Conservation (phyloP, 35 echinoderm and acorn worm genomes). For the Holothuria glaberrima region DNA sequence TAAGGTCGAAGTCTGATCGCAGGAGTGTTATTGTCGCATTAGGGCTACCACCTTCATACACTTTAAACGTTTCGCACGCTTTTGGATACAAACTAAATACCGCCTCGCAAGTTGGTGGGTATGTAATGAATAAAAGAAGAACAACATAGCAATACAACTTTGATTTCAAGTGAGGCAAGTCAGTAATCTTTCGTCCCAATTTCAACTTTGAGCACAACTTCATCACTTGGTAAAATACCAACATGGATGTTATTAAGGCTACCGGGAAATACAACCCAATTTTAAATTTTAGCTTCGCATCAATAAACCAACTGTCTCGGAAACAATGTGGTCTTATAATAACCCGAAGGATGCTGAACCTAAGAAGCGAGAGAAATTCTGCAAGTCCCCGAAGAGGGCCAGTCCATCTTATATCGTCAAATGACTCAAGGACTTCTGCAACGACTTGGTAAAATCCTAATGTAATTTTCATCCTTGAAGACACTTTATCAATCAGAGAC, state of each 20-base stretch:
- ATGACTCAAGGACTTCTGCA: constrained; percentile 31
- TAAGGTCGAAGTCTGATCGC: constrained; percentile 23
- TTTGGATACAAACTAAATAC: constrained; percentile 37
- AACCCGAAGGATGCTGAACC: constrained; percentile 8
- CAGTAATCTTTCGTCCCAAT: no score
- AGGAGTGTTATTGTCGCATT: not conserved
- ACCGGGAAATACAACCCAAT: constrained; percentile 14
- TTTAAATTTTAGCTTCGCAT: constrained; percentile 43
- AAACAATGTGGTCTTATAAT: constrained; percentile 45
- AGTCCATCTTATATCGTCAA: constrained; percentile 48
- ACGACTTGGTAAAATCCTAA: constrained; percentile 56
- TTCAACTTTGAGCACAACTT: not conserved
- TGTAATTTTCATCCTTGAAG: constrained; percentile 42
- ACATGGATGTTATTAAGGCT: not conserved
- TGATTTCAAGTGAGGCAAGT: not conserved
- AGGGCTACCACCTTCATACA: constrained; percentile 20
- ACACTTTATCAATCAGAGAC: constrained; percentile 1
- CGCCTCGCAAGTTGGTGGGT: constrained; percentile 8
- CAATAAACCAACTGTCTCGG: not conserved
- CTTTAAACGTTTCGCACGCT: constrained; percentile 17
- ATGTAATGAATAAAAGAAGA: constrained; percentile 31
- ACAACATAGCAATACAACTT: constrained; percentile 43
- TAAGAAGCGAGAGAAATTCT: not conserved
- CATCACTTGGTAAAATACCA: not conserved
- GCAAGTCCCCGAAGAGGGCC: not conserved